phyloP scores from a whole-genome alignment of 2,113 vertebrate species.

The Cathartes aura region DNA sequence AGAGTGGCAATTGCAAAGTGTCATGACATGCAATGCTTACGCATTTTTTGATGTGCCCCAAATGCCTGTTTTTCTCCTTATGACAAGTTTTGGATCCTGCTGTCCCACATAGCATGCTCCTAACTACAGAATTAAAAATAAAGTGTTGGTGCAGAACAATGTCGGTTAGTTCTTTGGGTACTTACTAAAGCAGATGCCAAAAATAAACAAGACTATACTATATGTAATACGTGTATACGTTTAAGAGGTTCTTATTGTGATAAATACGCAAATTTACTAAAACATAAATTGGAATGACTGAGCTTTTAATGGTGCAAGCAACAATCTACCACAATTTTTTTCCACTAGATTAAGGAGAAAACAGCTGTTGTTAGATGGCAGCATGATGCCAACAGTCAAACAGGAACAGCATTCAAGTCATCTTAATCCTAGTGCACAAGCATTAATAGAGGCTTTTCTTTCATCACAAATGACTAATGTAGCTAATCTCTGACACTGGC shows the following conservation, averaged over 20 bases:
- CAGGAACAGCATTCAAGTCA: constrained; percentile 21
- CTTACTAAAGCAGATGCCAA: neutral
- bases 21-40: neutral
- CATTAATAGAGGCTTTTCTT: constrained; percentile 17
- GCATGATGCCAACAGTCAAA: neutral
- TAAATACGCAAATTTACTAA: neutral
- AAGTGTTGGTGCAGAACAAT: neutral
- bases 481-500: neutral
- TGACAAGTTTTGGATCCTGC: neutral
- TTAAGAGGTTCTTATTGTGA: neutral
- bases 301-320: neutral
- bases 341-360: neutral
- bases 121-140: neutral
- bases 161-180: neutral
- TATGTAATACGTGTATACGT: neutral
- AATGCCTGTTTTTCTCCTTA: neutral
- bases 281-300: neutral
- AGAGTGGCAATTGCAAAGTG: neutral
- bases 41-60: neutral
- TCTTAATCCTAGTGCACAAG: neutral
- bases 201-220: neutral
- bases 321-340: neutral
- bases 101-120: neutral
- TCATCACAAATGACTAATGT: constrained; percentile 3
- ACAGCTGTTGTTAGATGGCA: neutral